These are phyloP conservation scores for Nebria brevicollis DNA, from an alignment of 2,888 invertebrate species.

Conservation along the genomic window DNA sequence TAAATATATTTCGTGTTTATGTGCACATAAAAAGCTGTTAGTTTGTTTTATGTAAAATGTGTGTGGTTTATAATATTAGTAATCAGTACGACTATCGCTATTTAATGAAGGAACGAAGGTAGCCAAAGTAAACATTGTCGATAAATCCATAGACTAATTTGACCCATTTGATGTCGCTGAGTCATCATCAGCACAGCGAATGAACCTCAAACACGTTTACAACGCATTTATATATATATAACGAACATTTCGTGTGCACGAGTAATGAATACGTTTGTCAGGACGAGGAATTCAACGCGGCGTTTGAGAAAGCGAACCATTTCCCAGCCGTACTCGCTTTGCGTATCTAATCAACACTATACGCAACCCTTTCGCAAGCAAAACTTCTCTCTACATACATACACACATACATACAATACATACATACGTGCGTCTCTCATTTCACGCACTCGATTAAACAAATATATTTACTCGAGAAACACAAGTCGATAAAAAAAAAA, in stretches of 20 bases:
- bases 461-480: no score
- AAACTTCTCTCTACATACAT: not conserved
- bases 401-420: slow-evolving; percentile 17
- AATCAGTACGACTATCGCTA: no score
- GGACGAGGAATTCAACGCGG: not conserved
- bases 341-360: slow-evolving; percentile 26
- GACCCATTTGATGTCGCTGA: not conserved
- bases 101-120: no score
- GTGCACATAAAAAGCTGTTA: no score
- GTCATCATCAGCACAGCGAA: not conserved
- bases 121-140: not conserved
- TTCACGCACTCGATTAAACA: no score
- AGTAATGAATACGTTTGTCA: slow-evolving; percentile 29
- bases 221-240: slow-evolving; percentile 1
- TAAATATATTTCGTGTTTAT: no score
- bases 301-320: slow-evolving; percentile 15
- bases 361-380: slow-evolving; percentile 25
- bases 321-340: slow-evolving; percentile 11
- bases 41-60: no score
- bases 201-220: not conserved
- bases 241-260: not conserved
- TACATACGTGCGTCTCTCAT: not conserved
- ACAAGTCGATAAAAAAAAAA: no score
- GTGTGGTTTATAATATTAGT: no score
- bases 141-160: not conserved